Base-by-base conservation (phyloP, 2,113 vertebrate genomes). In the Nothoprocta perdicaria region DNA sequence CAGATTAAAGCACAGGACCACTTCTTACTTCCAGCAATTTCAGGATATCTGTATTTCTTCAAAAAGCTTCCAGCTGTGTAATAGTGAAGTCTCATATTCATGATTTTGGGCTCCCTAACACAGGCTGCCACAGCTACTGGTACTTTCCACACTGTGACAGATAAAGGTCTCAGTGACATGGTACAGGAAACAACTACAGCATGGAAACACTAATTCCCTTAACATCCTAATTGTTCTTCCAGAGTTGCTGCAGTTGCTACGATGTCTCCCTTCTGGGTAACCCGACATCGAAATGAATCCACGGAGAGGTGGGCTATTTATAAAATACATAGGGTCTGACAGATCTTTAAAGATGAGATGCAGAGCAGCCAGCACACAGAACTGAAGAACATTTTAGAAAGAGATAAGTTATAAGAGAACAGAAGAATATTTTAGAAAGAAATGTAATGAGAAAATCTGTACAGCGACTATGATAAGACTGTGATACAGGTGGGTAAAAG, bases 111-210 rank as follows among this genome's bases (percentile, higher is more conserved):
- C 52, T 50, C 9, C 14, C 1, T 43, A 19, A 33, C 3, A n/a
- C 12, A 80, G 18, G 23, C 43, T 88, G 2, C n/a, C 24, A 19
- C 0, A 57, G 38, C 63, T 75, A 77, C 29, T 38, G 27, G 16
- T n/a, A 35, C 80, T 67, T 84, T 88, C 52, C 43, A 74, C 33
- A 29, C 8, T 71, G 10, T 21, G 45, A 35, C 67, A 80, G 73
- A 66, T 2, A 3, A 24, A 6, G 1, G 33, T 72, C 27, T 46
- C 52, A 40, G 17, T 50, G 80, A 80, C 27, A 21, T 1, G 3
- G 22, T 17, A 74, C 45, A 66, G 40, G 46, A 91, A 85, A 88
- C 46, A 90, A 57, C 61, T 80, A 80, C 41, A 84, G 40, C 19
- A 19, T 52, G 33, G 62, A 79, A 92, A 71, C 14, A 24, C 67